Evolutionary conservation across 2,888 invertebrate genomes (phyloP).

Genomic region (Ptychoptera contaminata): DNA sequence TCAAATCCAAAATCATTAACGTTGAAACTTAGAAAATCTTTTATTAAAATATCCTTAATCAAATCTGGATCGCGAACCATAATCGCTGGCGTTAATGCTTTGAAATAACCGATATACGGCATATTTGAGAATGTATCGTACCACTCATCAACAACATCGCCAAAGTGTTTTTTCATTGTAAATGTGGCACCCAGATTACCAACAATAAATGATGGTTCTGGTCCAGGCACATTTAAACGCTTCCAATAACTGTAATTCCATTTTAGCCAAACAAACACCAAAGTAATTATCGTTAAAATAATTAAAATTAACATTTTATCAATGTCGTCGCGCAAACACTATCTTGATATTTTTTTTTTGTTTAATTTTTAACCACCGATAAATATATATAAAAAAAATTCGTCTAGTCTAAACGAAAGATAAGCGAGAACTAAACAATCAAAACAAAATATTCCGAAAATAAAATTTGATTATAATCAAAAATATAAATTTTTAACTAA

Average conservation of each 20-base stretch:
- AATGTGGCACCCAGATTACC: conserved; percentile 10
- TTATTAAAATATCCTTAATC: conserved; percentile 19
- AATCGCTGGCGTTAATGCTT: not conserved
- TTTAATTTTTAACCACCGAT: no score
- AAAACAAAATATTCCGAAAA: no score
- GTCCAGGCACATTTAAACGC: conserved; percentile 7
- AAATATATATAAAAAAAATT: no score
- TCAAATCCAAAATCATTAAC: conserved; percentile 23
- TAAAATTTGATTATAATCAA: no score
- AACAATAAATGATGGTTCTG: conserved; percentile 8
- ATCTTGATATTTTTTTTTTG: no score
- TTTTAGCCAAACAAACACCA: conserved; percentile 4
- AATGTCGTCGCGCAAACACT: no score
- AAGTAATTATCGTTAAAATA: not conserved
- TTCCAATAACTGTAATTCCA: conserved; percentile 9
- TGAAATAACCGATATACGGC: not conserved
- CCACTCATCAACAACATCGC: conserved; percentile 8
- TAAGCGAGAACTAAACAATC: no score
- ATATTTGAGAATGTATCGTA: conserved; percentile 4
- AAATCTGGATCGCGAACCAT: conserved; percentile 20
- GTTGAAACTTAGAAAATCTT: conserved; percentile 23
- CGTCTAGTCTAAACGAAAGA: no score
- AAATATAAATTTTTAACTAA: no score
- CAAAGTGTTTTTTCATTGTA: conserved; percentile 7
- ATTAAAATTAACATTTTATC: not conserved